Conservation (phyloP, 2,797 vertebrate species). For the Cephalopachus bancanus region DNA sequence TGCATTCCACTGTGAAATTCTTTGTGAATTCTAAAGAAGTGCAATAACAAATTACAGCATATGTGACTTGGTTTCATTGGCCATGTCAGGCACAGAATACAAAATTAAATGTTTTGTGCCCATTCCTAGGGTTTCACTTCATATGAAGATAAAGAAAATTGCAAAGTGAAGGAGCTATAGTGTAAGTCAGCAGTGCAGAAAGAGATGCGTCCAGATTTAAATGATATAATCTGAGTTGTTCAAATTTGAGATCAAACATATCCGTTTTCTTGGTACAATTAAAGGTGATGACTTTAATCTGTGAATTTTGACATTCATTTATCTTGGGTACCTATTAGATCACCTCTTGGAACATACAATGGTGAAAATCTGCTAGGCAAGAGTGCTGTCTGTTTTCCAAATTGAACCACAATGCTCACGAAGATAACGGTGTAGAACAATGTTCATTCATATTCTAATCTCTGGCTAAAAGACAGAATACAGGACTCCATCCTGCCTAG, state of each 20-base stretch:
- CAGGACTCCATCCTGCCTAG: not conserved
- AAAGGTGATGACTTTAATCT: conserved; percentile 45
- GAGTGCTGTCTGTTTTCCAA: not conserved
- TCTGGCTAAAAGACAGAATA: not conserved
- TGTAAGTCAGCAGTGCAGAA: not conserved
- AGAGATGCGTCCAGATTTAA: not conserved
- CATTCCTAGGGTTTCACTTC: conserved; percentile 19
- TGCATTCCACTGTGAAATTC: conserved; percentile 56
- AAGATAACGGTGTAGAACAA: not conserved
- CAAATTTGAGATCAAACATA: conserved; percentile 15
- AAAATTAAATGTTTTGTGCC: conserved; percentile 75
- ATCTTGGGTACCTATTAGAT: not conserved
- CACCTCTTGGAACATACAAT: not conserved
- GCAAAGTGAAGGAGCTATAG: not conserved
- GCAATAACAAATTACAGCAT: conserved; percentile 65
- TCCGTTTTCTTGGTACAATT: not conserved
- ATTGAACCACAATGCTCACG: not conserved
- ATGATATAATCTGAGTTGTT: not conserved
- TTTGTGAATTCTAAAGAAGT: conserved; percentile 68
- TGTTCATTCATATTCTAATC: not conserved
- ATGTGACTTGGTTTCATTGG: conserved; percentile 42
- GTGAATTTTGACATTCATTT: not conserved
- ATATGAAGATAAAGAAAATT: conserved; percentile 51
- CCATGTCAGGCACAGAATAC: conserved; percentile 37
- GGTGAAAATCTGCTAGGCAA: not conserved